Conservation (phyloP, 2,797 vertebrate genomes). For the Hippoglossus hippoglossus region DNA sequence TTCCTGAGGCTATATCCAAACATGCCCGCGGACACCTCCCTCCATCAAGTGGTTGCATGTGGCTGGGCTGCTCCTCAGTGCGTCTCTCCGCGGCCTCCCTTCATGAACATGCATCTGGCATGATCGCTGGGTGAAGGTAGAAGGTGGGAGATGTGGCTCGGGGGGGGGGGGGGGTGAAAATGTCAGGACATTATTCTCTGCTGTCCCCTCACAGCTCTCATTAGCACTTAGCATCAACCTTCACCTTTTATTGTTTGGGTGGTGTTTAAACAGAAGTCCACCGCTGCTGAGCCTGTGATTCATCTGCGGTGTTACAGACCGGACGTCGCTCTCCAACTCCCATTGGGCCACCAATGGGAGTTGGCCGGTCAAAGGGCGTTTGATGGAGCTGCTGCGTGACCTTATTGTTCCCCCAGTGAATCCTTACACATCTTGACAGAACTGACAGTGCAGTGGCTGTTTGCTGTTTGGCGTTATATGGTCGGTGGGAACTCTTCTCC, state of each 20-base stretch:
- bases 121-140: conserved; percentile 24
- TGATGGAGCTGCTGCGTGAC: conserved; percentile 21
- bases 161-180: conserved; percentile 22
- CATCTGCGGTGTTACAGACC: conserved; percentile 2
- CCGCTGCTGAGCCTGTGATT: conserved; percentile 2
- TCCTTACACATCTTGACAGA: conserved; percentile 41
- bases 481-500: conserved; percentile 33
- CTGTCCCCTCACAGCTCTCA: conserved; percentile 12
- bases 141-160: background rate
- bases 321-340: conserved; percentile 4
- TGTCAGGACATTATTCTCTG: conserved; percentile 41
- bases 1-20: conserved; percentile 25
- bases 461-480: conserved; percentile 45
- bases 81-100: conserved; percentile 7
- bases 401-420: conserved; percentile 50
- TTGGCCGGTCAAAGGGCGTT: conserved; percentile 40
- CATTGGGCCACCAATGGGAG: background rate
- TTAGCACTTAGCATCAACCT: conserved; percentile 39
- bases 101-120: conserved; percentile 4
- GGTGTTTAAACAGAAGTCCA: conserved; percentile 32
- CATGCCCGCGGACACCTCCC: background rate
- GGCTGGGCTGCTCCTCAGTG: background rate
- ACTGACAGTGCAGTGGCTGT: conserved; percentile 47
- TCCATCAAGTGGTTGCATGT: background rate
- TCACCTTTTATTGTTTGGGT: conserved; percentile 37